Evolutionary conservation across 1,140 invertebrate genomes (phyloP).

Genomic region (Steinernema khuongi): DNA sequence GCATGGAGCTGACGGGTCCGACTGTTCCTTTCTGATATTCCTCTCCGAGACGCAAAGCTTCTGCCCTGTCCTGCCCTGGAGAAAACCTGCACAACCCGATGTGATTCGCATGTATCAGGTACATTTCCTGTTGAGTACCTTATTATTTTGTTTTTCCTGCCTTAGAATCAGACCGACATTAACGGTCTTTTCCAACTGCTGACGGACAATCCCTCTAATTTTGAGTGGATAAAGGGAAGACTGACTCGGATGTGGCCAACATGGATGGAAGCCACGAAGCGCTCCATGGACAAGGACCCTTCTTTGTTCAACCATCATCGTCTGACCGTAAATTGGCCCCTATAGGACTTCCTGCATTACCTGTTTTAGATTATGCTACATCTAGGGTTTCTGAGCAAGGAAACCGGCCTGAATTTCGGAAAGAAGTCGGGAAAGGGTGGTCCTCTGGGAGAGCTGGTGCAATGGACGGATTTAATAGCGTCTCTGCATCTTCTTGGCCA

Average conservation of each 20-base stretch:
- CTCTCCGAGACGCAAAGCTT: constrained; percentile 59
- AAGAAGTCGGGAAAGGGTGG: constrained; percentile 60
- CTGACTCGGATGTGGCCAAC: constrained; percentile 59
- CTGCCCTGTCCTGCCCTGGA: constrained; percentile 35
- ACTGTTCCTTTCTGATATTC: constrained; percentile 61
- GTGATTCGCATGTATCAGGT: too few species aligned
- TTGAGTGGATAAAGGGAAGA: constrained; percentile 60
- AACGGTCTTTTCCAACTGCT: constrained; percentile 56
- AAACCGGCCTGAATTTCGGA: constrained; percentile 60
- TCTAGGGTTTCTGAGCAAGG: constrained; percentile 60
- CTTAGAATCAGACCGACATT: constrained; percentile 41
- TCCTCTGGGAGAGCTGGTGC: constrained; percentile 60
- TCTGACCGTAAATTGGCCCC: neutral
- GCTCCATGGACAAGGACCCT: constrained; percentile 49
- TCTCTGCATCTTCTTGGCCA: constrained; percentile 61
- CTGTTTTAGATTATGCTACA: constrained; percentile 60
- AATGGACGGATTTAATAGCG: constrained; percentile 61
- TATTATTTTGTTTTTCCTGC: constrained; percentile 16
- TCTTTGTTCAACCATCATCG: constrained; percentile 28
- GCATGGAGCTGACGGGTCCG: constrained; percentile 60
- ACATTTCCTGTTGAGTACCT: neutral
- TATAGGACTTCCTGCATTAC: neutral
- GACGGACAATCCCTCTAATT: constrained; percentile 58
- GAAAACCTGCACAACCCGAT: neutral
- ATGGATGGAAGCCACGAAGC: constrained; percentile 54